Base-by-base conservation (phyloP, 1,140 invertebrate genomes). In the Mizuhopecten yessoensis region DNA sequence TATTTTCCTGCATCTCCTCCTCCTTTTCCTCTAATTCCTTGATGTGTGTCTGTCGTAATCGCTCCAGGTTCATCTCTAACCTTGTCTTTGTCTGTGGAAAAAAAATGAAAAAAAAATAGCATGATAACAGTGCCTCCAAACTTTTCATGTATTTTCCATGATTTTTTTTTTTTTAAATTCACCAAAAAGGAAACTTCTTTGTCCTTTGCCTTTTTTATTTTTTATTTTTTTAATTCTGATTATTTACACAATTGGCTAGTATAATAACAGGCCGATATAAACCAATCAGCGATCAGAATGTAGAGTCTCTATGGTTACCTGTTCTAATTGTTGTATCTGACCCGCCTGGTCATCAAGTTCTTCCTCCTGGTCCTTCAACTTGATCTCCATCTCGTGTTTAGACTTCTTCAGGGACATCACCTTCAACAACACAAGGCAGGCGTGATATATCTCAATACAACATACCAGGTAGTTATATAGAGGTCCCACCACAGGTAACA, bases 321-420 rank as follows among this genome's bases (percentile, higher is more conserved):
- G 98, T 98, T 96, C 96, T 75, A 96, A 91, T 89, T 96, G 96
- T 89, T 97, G 98, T 39, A 96, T 96, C 89, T 95, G 94, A 33
- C 98, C 99, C 0, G 99, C 98, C 92, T 99, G 97, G 95, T 99
- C 99, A 95, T 99, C 99, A 34, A 99, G 96, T 95, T 99, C 99
- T 96, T 99, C 99, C 94, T 99, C 99, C 97, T 99, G 98, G 95
- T 99, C 99, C 94, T 98, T 98, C 5, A 98, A 96, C 91, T 98
- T 98, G 42, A 98, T 97, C 95, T 99, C 98, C n/a, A 99, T 97
- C 88, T 99, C 98, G 94, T 98, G 97, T 95, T 99, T 98, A 0
- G 97, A 97, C 94, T 98, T 98, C 91, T 98, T 98, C 91, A 99
- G 96, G 34, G 91, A 88, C 90, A 96, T 91, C 33, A 94, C 91